Evolutionary conservation across 2,113 vertebrate genomes (phyloP).

Genomic region (Sminthopsis crassicaudata): DNA sequence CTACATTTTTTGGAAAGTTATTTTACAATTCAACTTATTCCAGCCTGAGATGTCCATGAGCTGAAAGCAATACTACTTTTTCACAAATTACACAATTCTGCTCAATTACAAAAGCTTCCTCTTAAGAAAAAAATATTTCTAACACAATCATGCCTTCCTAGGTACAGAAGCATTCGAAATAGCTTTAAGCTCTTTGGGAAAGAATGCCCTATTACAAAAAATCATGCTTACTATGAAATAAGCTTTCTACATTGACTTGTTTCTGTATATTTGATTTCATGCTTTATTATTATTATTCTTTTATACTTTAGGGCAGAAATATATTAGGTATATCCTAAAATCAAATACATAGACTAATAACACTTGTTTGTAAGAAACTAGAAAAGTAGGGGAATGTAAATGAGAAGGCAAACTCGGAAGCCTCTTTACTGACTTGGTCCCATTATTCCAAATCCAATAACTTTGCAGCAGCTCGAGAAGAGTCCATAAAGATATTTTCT

Average conservation of each 20-base stretch:
- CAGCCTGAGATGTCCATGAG: background rate
- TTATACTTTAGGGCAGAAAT: background rate
- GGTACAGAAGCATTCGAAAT: background rate
- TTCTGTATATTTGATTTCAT: background rate
- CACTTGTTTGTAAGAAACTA: background rate
- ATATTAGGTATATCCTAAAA: background rate
- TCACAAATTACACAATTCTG: background rate
- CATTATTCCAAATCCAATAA: background rate
- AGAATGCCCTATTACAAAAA: background rate
- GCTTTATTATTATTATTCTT: background rate
- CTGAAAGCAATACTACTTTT: background rate
- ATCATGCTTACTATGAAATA: background rate
- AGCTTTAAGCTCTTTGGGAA: background rate
- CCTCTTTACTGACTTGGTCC: no score
- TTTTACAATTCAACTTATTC: background rate
- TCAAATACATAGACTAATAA: background rate
- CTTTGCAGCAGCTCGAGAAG: background rate
- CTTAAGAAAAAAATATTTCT: background rate
- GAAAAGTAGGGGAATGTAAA: background rate
- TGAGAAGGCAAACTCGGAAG: background rate
- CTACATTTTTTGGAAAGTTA: background rate
- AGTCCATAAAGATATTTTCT: background rate
- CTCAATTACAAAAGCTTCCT: background rate
- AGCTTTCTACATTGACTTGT: background rate
- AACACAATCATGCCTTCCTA: background rate